phyloP scores from a whole-genome alignment of 2,113 vertebrate species.

The Riparia riparia region DNA sequence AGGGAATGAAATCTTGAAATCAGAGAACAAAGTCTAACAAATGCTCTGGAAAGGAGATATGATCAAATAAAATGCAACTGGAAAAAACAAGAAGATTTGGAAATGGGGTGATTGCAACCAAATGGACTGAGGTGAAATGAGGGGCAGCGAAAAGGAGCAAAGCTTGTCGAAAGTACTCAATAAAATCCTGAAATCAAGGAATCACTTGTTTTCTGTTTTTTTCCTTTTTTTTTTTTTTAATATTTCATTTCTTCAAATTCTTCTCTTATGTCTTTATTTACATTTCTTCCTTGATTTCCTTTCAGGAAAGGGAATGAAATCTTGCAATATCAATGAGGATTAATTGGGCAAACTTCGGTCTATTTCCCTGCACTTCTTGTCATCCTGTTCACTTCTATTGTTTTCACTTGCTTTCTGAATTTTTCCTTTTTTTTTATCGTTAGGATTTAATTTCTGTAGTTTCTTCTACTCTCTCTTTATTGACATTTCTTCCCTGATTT shows the following conservation, averaged over 20 bases:
- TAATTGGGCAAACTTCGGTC: not conserved
- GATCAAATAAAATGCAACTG: no score
- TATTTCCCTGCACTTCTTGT: not conserved
- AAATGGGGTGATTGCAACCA: no score
- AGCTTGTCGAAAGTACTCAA: no score
- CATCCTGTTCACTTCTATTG: not conserved
- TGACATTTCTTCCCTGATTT: not conserved
- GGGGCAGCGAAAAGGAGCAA: no score
- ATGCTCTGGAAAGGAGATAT: no score
- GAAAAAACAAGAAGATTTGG: no score
- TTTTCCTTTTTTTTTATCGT: not conserved
- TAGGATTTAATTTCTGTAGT: not conserved
- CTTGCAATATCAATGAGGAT: not conserved
- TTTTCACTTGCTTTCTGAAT: not conserved
- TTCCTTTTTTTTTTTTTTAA: not conserved
- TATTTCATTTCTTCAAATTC: not conserved
- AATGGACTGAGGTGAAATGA: no score
- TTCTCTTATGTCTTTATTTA: not conserved
- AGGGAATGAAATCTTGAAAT: no score
- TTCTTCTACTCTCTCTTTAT: not conserved
- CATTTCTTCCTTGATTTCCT: no score
- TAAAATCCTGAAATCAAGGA: no score
- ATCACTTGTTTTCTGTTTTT: not conserved
- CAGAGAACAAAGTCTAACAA: no score
- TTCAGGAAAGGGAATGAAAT: not conserved